Evolutionary conservation across 2,797 vertebrate species (phyloP), one percentile per base, ranked within the genome.

Genomic region (Decapterus maruadsi): DNA sequence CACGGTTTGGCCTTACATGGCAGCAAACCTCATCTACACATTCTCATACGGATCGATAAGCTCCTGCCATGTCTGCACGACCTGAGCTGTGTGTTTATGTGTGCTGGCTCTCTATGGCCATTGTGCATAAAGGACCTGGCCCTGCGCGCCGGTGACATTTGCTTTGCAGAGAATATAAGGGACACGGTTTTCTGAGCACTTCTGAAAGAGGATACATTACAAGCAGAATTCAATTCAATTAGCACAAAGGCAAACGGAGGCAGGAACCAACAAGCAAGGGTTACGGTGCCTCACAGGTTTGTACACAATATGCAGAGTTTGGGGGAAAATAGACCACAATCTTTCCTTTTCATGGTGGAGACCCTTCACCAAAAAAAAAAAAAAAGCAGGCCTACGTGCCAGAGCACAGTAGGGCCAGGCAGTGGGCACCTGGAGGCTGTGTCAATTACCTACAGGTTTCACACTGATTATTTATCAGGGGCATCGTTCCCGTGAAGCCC

Each of bases 381-480:
- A 66, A 11, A n/a, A 22, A 26, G 8, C 22, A 46, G 45, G 5
- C 16, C 45, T 43, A 10, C 9, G 63, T n/a, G 48, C 6, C 40
- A 80, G 14, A 22, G 19, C n/a, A 75, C 55, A 67, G 45, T 26
- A 50, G 53, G 36, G 57, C 17, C 83, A 59, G 34, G 13, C 26
- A 42, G 17, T 12, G 61, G 61, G 46, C 69, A 77, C 68, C 54
- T 70, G 70, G 64, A 80, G 46, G n/a, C 42, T 0, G 45, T 79
- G 95, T 96, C 95, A 96, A 96, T 96, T 95, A 96, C 95, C 95
- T 90, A 95, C 94, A 91, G 89, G 72, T 94, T 92, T 95, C 94
- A 94, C 95, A 93, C 92, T 95, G 94, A 96, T 96, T 96, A 96
- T 96, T 97, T 96, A 96, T 97, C 96, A 95, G 95, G 93, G 48